Conservation (phyloP, 2,888 invertebrate species). For the Chironomus tentans region DNA sequence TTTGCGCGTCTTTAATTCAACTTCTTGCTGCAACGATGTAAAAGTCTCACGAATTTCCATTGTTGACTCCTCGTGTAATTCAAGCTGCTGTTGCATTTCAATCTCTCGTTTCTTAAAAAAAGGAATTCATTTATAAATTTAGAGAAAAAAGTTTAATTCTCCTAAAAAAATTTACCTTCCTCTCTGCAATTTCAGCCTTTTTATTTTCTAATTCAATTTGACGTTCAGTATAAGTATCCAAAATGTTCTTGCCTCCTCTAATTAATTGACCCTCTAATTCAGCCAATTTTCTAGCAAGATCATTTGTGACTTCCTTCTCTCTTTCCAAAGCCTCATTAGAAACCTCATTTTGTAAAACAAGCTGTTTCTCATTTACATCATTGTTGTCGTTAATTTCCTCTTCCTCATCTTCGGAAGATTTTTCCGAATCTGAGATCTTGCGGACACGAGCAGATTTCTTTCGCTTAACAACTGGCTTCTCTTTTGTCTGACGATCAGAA, state of each 20-base stretch:
- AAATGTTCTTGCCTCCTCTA: slow-evolving; percentile 86
- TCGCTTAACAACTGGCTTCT: slow-evolving; percentile 33
- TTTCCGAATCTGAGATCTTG: slow-evolving; percentile 34
- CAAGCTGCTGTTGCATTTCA: slow-evolving; percentile 90
- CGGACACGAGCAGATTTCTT: slow-evolving; percentile 30
- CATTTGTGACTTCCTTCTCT: slow-evolving; percentile 63
- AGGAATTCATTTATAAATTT: no score
- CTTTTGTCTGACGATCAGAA: slow-evolving; percentile 41
- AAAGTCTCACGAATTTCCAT: slow-evolving; percentile 85
- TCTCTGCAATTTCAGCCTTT: slow-evolving; percentile 78
- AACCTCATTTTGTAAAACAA: slow-evolving; percentile 28
- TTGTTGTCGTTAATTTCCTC: slow-evolving; percentile 36
- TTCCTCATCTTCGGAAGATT: slow-evolving; percentile 42
- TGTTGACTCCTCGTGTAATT: slow-evolving; percentile 88
- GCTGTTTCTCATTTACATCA: slow-evolving; percentile 31
- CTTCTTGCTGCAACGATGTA: slow-evolving; percentile 87
- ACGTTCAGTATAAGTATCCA: slow-evolving; percentile 92
- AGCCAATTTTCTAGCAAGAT: slow-evolving; percentile 66
- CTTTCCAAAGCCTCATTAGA: slow-evolving; percentile 40
- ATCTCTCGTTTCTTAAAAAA: slow-evolving; percentile 45
- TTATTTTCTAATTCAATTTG: slow-evolving; percentile 81
- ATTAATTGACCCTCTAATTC: slow-evolving; percentile 90
- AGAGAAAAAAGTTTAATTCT: no score
- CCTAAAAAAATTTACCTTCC: slow-evolving; percentile 45
- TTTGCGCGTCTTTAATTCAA: slow-evolving; percentile 89